phyloP scores from a whole-genome alignment of 1,140 invertebrate species.

The Trypoxylus dichotomus region DNA sequence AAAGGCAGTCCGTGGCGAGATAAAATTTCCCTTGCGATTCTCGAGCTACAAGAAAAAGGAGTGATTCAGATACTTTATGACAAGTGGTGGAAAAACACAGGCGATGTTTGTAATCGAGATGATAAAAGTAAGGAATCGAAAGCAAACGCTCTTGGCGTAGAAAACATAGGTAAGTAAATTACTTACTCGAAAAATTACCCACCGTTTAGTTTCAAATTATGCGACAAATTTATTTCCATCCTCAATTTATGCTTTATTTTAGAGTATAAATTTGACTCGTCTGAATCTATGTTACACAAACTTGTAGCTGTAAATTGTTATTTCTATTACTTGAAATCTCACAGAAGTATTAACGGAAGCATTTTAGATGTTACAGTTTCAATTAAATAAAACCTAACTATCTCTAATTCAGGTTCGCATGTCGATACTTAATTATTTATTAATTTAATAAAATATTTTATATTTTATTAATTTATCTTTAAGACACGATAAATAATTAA shows the following conservation, averaged over 20 bases:
- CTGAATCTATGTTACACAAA: not conserved
- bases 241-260: not conserved
- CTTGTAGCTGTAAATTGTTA: not conserved
- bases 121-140: conserved; percentile 81
- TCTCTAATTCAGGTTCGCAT: too few species aligned
- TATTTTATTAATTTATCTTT: too few species aligned
- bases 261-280: not conserved
- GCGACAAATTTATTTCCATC: not conserved
- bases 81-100: conserved; percentile 94
- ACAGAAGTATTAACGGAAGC: too few species aligned
- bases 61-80: conserved; percentile 93
- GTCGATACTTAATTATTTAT: too few species aligned
- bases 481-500: too few species aligned
- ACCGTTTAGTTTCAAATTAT: conserved; percentile 6
- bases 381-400: too few species aligned
- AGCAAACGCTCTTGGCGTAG: conserved; percentile 80
- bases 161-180: conserved; percentile 71
- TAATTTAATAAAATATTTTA: too few species aligned
- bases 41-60: conserved; percentile 94
- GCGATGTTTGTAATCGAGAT: conserved; percentile 86
- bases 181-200: not conserved
- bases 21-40: conserved; percentile 91
- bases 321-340: not conserved
- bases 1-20: conserved; percentile 93
- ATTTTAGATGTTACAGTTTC: too few species aligned